phyloP scores from a whole-genome alignment of 1,140 invertebrate genomes.

The Halyomorpha halys region DNA sequence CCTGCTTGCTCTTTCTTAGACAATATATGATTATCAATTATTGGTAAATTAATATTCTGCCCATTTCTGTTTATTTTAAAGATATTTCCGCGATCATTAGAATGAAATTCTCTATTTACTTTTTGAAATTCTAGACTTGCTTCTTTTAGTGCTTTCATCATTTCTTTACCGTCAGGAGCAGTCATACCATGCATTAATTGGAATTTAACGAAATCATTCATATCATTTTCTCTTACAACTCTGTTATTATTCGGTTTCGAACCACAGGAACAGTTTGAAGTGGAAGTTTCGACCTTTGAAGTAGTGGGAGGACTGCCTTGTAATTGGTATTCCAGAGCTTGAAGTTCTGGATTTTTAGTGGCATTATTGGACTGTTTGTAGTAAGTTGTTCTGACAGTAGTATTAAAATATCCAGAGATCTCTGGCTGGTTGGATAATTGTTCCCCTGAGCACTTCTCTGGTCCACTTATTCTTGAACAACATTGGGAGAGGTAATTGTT shows the following conservation, averaged over 20 bases:
- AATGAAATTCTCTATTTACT: constrained; percentile 10
- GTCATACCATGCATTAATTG: constrained; percentile 13
- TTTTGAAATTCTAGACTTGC: not conserved
- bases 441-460: not conserved
- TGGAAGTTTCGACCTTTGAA: no score
- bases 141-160: constrained; percentile 5
- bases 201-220: constrained; percentile 9
- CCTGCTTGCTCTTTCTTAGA: not conserved
- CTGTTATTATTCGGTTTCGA: not conserved
- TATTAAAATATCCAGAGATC: not conserved
- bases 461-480: not conserved
- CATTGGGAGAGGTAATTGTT: not conserved
- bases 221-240: not conserved
- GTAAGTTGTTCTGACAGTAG: not conserved
- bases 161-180: constrained; percentile 1
- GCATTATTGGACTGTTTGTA: no score
- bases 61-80: not conserved
- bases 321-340: no score
- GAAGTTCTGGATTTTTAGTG: no score
- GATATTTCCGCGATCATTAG: not conserved
- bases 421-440: not conserved
- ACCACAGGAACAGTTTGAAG: no score
- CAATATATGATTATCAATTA: not conserved
- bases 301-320: no score
- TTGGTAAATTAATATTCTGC: not conserved